Evolutionary conservation across 2,888 invertebrate genomes (phyloP), one percentile per base, ranked within the genome.

Genomic region (Leptinotarsa rubiginosa): DNA sequence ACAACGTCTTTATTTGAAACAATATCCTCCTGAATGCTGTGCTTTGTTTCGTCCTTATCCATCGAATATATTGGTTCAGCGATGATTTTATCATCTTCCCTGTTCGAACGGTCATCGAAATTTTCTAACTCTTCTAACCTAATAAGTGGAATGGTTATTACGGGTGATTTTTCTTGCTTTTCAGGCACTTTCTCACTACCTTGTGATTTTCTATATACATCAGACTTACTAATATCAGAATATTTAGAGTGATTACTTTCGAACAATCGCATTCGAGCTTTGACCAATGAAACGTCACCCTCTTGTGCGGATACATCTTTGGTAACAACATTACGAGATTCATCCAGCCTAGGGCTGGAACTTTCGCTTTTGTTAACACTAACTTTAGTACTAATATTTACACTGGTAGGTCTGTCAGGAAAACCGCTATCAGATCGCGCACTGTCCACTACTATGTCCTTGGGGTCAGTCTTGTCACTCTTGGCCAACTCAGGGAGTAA

Each of bases 241-340:
- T 62, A n/a, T 62, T 62, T 16, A 62, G 62, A 62, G 75, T 76
- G 69, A 75, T 77, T 77, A 78, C 77, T 84, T 85, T 88, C 88
- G 81, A 88, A 88, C 78, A 88, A 80, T 78, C 85, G 85, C 87
- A 86, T 85, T 80, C 88, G 86, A 77, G 84, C 83, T 83, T 86
- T 87, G 76, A 88, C 88, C 79, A 87, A 83, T 77, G 87, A 87
- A 79, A 76, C 71, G 65, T 79, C 80, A 77, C 78, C 77, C 73
- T 79, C 78, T 73, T 75, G 78, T 71, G 79, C 77, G 72, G 81
- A 77, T 81, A 82, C 79, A 80, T 86, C 87, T 88, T 88, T 88
- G 88, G 88, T 88, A 87, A 87, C 84, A 84, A 84, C 79, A 81
- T 83, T 82, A 78, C 82, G 81, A 82, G 78, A 80, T 80, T 83